Conservation (phyloP, 2,113 vertebrate species). For the Sporophila hypoxantha region DNA sequence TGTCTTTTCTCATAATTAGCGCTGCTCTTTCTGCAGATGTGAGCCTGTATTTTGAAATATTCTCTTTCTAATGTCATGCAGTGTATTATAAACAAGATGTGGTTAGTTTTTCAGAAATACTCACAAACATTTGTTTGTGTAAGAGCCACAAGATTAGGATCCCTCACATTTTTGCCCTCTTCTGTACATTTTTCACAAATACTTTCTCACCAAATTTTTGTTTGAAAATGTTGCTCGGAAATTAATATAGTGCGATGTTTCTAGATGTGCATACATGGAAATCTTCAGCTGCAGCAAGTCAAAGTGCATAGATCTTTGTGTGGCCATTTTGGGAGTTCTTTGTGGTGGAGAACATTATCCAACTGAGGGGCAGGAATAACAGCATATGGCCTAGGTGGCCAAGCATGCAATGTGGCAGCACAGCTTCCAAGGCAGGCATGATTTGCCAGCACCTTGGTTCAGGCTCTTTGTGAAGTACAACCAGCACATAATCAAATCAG, state of each 20-base stretch:
- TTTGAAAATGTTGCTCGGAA: not conserved
- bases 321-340: not conserved
- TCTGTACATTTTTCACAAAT: not conserved
- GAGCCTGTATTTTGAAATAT: constrained; percentile 32
- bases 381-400: not conserved
- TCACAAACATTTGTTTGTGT: constrained; percentile 12
- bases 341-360: not conserved
- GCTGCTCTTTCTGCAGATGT: constrained; percentile 59
- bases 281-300: not conserved
- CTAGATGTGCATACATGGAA: not conserved
- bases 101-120: not conserved
- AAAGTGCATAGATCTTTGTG: not conserved
- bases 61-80: constrained; percentile 19
- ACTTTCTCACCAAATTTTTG: not conserved
- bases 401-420: not conserved
- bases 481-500: not conserved
- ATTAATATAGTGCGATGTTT: not conserved
- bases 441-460: not conserved
- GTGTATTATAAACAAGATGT: constrained; percentile 12
- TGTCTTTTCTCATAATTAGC: constrained; percentile 23
- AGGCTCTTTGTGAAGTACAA: not conserved
- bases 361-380: not conserved
- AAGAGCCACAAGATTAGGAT: not conserved
- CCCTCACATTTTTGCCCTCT: not conserved
- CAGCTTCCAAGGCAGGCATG: not conserved